These are phyloP conservation scores for Rachycentron canadum DNA, from an alignment of 2,797 vertebrate genomes.

Conservation along the genomic window DNA sequence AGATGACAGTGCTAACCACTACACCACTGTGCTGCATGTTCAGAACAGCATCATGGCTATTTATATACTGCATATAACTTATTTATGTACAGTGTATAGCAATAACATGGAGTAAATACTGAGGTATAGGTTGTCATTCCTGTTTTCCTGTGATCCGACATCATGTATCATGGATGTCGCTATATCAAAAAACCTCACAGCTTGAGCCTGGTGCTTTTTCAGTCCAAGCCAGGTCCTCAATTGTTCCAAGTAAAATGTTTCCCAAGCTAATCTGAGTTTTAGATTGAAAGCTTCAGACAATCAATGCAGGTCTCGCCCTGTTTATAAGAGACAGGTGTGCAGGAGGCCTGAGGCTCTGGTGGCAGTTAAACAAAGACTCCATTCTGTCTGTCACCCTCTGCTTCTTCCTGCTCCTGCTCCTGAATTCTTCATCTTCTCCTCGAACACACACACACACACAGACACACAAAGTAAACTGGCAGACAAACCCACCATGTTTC, in stretches of 20 bases:
- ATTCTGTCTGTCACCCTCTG: conserved; percentile 23
- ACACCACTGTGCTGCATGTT: not conserved
- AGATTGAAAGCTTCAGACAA: conserved; percentile 35
- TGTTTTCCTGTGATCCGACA: not conserved
- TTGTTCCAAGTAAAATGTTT: conserved; percentile 43
- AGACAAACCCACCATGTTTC: conserved; percentile 79
- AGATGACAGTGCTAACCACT: too few species aligned
- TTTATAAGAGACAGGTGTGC: conserved; percentile 11
- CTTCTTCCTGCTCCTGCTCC: conserved; percentile 1
- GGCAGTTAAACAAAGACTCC: conserved; percentile 31
- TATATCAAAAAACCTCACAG: not conserved
- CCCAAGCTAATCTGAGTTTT: conserved; percentile 19
- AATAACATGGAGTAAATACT: not conserved
- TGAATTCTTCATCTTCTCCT: not conserved
- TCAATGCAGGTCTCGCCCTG: conserved; percentile 36
- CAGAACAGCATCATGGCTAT: not conserved
- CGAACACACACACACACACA: conserved; percentile 18
- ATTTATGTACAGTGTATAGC: not conserved
- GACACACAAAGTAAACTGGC: not conserved
- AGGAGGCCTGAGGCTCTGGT: conserved; percentile 6
- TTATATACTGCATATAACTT: not conserved
- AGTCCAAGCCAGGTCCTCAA: not conserved
- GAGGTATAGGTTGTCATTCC: conserved; percentile 5
- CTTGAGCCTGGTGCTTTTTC: not conserved
- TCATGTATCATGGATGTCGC: not conserved